Conservation (phyloP, 2,797 vertebrate species). For the Pseudochirops cupreus region DNA sequence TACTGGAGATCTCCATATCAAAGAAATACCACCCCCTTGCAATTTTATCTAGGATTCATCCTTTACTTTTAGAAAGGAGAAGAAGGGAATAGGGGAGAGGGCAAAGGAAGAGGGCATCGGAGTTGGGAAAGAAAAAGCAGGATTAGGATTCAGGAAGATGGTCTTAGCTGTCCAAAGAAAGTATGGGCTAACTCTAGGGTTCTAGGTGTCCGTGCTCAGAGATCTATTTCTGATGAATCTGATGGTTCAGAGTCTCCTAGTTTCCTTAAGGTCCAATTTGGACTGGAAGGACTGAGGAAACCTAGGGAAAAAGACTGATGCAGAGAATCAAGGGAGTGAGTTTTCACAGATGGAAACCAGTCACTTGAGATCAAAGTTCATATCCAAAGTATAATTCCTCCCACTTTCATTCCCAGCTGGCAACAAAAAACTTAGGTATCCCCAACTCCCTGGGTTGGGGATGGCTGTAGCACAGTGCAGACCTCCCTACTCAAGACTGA, state of each 20-base stretch:
- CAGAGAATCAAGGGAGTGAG: constrained; percentile 50
- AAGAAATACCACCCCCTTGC: constrained; percentile 69
- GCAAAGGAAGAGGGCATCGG: constrained; percentile 43
- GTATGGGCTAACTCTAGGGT: constrained; percentile 7
- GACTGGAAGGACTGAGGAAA: constrained; percentile 66
- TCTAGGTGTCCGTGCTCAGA: constrained; percentile 62
- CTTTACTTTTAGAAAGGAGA: constrained; percentile 74
- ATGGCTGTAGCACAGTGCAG: constrained; percentile 63
- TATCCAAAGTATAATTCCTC: constrained; percentile 20
- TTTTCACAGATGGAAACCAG: constrained; percentile 50
- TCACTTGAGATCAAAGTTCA: constrained; percentile 40
- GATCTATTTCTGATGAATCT: constrained; percentile 71
- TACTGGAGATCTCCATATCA: neutral
- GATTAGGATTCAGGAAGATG: constrained; percentile 61
- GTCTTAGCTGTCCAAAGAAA: constrained; percentile 57
- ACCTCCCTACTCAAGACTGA: constrained; percentile 42
- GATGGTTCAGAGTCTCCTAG: constrained; percentile 69
- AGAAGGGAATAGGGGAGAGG: constrained; percentile 68
- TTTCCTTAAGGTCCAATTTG: constrained; percentile 64
- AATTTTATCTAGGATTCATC: constrained; percentile 67
- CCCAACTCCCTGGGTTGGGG: neutral
- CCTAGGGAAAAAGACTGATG: constrained; percentile 58
- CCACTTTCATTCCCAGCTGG: constrained; percentile 34
- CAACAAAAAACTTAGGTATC: neutral
- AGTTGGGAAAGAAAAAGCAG: constrained; percentile 65